Evolutionary conservation across 92 coral and sea anemone genomes (phyloP).

Genomic region (Porites divaricata): DNA sequence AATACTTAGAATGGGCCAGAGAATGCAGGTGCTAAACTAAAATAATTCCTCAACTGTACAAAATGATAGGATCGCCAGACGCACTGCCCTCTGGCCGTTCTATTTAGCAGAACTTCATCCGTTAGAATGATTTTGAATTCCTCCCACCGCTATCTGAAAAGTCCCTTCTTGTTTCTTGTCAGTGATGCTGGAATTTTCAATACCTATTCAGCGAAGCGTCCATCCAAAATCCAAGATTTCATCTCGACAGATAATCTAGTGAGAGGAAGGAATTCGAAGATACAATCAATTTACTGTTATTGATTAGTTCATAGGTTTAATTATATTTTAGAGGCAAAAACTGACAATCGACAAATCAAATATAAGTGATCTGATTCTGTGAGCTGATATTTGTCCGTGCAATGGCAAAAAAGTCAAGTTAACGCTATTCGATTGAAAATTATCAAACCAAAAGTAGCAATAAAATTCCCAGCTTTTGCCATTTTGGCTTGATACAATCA

Average conservation of each 20-base stretch:
- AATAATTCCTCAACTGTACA: background rate
- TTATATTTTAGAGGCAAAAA: background rate
- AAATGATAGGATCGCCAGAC: background rate
- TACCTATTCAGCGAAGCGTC: too few relatives aligned
- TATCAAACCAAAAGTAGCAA: background rate
- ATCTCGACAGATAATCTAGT: background rate
- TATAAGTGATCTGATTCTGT: background rate
- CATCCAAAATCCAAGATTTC: background rate
- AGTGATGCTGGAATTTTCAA: too few relatives aligned
- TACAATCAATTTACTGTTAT: conserved; percentile 11
- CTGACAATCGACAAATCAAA: conserved; percentile 7
- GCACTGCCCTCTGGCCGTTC: background rate
- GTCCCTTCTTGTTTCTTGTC: background rate
- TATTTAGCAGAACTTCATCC: too few relatives aligned
- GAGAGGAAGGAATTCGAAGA: conserved; percentile 13
- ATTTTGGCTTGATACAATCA: background rate
- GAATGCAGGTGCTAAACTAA: background rate
- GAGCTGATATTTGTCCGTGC: background rate
- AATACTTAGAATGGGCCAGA: too few relatives aligned
- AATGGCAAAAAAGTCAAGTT: background rate
- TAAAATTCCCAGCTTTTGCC: background rate
- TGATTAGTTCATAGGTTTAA: conserved; percentile 17
- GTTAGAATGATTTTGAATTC: background rate
- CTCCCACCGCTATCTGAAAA: background rate
- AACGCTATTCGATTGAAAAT: conserved; percentile 5